Base-by-base conservation (phyloP, 1,140 invertebrate species). In the Aphaenogaster floridana region DNA sequence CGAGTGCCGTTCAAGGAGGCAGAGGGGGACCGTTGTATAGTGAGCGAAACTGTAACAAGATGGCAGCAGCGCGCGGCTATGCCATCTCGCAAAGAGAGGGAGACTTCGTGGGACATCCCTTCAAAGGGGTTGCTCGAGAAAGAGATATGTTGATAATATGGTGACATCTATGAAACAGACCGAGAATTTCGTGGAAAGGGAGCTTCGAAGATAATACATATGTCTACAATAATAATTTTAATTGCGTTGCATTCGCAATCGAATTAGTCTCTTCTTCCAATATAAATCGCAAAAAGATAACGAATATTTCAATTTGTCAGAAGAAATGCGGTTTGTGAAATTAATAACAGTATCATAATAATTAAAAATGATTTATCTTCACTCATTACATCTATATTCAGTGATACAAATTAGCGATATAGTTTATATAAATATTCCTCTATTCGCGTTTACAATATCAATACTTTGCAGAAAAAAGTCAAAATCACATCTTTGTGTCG, bases 21-120 rank as follows among this genome's bases (percentile, higher is more conserved):
- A 8, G 36, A 28, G 52, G 28, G 34, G 7, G 17, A 9, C 54
- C 48, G 9, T 57, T 28, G 28, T 17, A 84, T 61, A 84, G 80
- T 89, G 34, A 34, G 5, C 28, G 21, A 61, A 76, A 78, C 7
- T 36, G 15, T 8, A 80, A 64, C 64, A 79, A 92, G 94, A 61
- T 88, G 93, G 89, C 94, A 94, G 93, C 92, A 95, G 57, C 88
- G 72, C 87, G 61, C 79, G 89, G 93, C 85, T 88, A 11, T 36
- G 54, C 21, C 15, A 9, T 48, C 28, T 28, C 36, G 11, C 2
- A 17, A 28, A 48, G 34, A 34, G 39, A 17, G 72, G 66, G 63
- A 72, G 68, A 66, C 28, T 36, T 3, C 6, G 2, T 21, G 0
- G 9, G n/a, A 39, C 78, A 78, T 36, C 89, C 87, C 78, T 66